Evolutionary conservation across 2,888 invertebrate species (phyloP).

Genomic region (Acrobasis consociella): DNA sequence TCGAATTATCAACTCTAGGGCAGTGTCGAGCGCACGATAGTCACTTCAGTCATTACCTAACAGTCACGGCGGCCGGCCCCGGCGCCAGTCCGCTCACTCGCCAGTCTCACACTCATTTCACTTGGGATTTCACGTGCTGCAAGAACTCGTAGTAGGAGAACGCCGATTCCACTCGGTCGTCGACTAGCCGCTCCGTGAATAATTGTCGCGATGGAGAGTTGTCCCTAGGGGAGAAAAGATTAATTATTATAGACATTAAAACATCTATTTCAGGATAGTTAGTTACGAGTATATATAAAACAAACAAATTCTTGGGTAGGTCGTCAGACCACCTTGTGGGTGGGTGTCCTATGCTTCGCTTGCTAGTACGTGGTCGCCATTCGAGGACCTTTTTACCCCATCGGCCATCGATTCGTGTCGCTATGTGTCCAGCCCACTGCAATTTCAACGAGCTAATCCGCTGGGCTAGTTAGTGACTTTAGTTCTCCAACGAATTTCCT

Average conservation of each 20-base stretch:
- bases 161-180: conserved; percentile 96
- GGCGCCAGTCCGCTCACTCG: conserved; percentile 40
- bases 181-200: conserved; percentile 95
- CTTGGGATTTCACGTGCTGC: conserved; percentile 95
- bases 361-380: no score
- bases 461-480: no score
- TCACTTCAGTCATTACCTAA: conserved; percentile 28
- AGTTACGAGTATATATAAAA: no score
- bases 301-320: no score
- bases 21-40: conserved; percentile 44
- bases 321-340: no score
- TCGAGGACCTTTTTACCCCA: no score
- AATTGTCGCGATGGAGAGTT: conserved; percentile 91
- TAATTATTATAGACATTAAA: not conserved
- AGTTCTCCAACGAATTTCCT: no score
- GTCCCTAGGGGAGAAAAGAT: conserved; percentile 85
- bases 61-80: conserved; percentile 22
- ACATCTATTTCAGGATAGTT: no score
- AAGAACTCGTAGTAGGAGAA: conserved; percentile 99
- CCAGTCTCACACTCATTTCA: conserved; percentile 85
- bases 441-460: no score
- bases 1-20: conserved; percentile 47
- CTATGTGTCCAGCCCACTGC: no score
- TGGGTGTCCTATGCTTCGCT: no score
- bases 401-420: no score